phyloP scores from a whole-genome alignment of 2,888 invertebrate genomes.

The Netelia fuscicornis region DNA sequence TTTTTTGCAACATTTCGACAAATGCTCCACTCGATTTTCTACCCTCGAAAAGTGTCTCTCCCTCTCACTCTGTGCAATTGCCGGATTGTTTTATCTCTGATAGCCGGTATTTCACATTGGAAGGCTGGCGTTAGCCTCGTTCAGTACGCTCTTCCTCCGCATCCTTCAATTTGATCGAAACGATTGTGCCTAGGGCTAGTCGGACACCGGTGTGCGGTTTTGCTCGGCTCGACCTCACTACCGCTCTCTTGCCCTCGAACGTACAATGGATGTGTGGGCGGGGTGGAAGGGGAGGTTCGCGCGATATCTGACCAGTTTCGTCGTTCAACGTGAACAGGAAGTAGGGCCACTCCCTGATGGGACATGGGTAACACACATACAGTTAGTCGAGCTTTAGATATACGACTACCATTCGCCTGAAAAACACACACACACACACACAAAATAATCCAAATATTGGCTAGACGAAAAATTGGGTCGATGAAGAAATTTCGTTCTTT shows the following conservation, averaged over 20 bases:
- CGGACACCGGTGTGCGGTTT: slow-evolving; percentile 12
- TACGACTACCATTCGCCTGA: neutral
- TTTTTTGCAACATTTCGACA: neutral
- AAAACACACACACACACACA: too few species aligned
- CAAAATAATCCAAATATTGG: neutral
- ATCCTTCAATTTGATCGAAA: slow-evolving; percentile 55
- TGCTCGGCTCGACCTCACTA: neutral
- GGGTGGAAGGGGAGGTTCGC: neutral
- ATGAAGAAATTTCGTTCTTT: too few species aligned
- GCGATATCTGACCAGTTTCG: slow-evolving; percentile 40
- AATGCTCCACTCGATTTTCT: neutral
- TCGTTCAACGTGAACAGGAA: slow-evolving; percentile 31
- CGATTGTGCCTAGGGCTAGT: slow-evolving; percentile 41
- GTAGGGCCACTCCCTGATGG: slow-evolving; percentile 27
- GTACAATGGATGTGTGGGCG: slow-evolving; percentile 21
- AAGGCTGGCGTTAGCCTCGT: slow-evolving; percentile 19
- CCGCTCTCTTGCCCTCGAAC: neutral
- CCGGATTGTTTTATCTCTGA: slow-evolving; percentile 39
- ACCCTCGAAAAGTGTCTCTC: neutral
- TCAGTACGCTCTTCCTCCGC: slow-evolving; percentile 19
- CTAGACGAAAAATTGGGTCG: neutral
- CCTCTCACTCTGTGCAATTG: slow-evolving; percentile 3
- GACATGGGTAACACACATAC: slow-evolving; percentile 10
- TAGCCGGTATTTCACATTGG: slow-evolving; percentile 45
- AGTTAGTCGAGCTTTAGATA: neutral